A percentile compares a stretch with the other conserved stretches of the same genome.
These are phyloP conservation scores for Clavelina lepadiformis DNA, from an alignment of 23 tunicate genomes.

Conservation along the genomic window DNA sequence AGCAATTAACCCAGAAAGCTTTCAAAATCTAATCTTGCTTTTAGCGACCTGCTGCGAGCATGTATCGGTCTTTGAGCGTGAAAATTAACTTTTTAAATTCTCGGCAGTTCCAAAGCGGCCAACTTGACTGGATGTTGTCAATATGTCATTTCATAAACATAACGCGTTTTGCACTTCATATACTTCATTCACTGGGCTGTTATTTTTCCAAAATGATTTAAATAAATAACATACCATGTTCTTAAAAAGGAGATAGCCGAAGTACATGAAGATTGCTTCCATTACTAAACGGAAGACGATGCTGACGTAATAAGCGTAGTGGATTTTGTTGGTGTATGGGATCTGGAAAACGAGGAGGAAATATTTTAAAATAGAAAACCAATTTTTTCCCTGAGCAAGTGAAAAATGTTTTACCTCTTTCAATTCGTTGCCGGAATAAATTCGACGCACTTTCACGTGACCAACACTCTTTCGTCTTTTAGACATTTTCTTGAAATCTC, in stretches of 20 bases:
- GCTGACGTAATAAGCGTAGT: conserved; percentile 60
- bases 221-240: conserved; percentile 83
- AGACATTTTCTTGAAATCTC: conserved; percentile 70
- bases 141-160: too few relatives aligned
- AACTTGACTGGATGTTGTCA: too few relatives aligned
- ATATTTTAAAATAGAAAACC: not conserved
- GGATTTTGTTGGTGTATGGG: conserved; percentile 72
- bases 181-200: too few relatives aligned
- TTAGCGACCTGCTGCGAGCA: too few relatives aligned
- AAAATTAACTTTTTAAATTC: too few relatives aligned
- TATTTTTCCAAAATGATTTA: not conserved
- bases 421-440: conserved; percentile 59
- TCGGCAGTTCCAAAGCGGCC: too few relatives aligned
- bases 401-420: conserved; percentile 55
- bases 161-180: too few relatives aligned
- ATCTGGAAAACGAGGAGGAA: conserved; percentile 22
- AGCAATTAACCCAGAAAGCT: too few relatives aligned
- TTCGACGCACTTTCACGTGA: conserved; percentile 52
- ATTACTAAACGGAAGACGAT: conserved; percentile 39
- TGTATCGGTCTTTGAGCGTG: too few relatives aligned
- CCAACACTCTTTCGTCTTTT: conserved; percentile 64
- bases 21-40: too few relatives aligned
- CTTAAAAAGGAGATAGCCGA: conserved; percentile 67
- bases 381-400: not conserved
- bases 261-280: conserved; percentile 66